phyloP scores from a whole-genome alignment of 1,140 invertebrate genomes.

The Dreissena rostriformis region DNA sequence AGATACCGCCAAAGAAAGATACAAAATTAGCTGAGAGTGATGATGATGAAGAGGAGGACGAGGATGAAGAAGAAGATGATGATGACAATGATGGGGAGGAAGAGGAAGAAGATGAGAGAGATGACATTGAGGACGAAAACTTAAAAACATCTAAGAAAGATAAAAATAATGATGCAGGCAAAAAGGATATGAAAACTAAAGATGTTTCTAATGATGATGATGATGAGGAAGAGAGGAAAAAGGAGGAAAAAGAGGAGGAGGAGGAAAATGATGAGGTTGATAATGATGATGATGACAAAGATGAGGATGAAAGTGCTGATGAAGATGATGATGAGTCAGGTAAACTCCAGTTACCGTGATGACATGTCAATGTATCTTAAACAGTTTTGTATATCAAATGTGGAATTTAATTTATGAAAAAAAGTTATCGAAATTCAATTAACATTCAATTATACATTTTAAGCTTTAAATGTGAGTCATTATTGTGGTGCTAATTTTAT shows the following conservation, averaged over 20 bases:
- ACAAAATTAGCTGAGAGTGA: constrained; percentile 64
- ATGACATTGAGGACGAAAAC: constrained; percentile 55
- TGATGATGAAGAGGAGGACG: constrained; percentile 56
- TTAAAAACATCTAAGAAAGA: constrained; percentile 43
- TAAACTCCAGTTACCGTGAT: too few relatives aligned
- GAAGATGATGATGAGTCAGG: too few relatives aligned
- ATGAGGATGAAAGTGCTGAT: too few relatives aligned
- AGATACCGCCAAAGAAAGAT: constrained; percentile 57
- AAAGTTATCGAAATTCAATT: too few relatives aligned
- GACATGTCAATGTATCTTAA: too few relatives aligned
- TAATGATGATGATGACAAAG: too few relatives aligned
- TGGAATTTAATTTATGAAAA: too few relatives aligned
- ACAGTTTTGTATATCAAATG: too few relatives aligned
- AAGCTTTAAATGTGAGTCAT: too few relatives aligned
- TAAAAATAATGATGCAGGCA: background rate
- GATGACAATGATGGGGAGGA: constrained; percentile 57
- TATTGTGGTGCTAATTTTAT: too few relatives aligned
- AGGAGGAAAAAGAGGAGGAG: background rate
- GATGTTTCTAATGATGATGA: constrained; percentile 47
- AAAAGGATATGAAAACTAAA: background rate
- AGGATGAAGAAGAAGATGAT: constrained; percentile 52
- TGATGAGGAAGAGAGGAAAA: constrained; percentile 43
- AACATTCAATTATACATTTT: too few relatives aligned
- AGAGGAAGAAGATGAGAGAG: constrained; percentile 52
- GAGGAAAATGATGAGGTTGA: background rate